Evolutionary conservation across 2,888 invertebrate genomes (phyloP), one percentile per base, ranked within the genome.

Genomic region (Fragum sueziense): DNA sequence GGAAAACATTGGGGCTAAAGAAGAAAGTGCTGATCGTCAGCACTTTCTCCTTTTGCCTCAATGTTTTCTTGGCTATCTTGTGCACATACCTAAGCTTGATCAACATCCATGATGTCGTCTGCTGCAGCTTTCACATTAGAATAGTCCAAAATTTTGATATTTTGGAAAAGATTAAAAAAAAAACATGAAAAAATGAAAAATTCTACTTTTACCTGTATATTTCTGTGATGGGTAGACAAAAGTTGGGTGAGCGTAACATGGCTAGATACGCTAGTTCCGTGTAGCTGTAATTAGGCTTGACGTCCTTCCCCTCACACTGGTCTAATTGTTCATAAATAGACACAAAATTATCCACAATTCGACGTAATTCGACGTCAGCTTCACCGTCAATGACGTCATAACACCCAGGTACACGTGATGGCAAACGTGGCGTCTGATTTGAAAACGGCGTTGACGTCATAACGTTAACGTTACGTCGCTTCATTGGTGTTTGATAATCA

Each of bases 281-380:
- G 74, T 88, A 88, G n/a, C 88, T 87, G 59, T 88, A 89, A 72
- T 88, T 88, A 0, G 89, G 89, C 65, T 89, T 89, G 14, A 79
- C 80, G 47, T 79, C 57, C 2, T 78, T 57, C 22, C 86, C 82
- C 29, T 86, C 85, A 11, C 70, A 71, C 3, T 62, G 75, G 76
- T 86, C 87, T 54, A 88, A 74, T 17, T 85, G 80, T 54, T 88
- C 88, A 57, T 88, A 88, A 6, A 88, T 75, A 7, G 62, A 73
- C 20, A 88, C 85, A 69, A 88, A 88, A 73, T 88, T 85, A 72
- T 86, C 87, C 73, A 88, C 83, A 11, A 88, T 85, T 37, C 80
- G 78, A 52, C 87, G 80, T 27, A 88, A 74, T 59, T 88, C 87
- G 20, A 54, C 37, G n/a, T 88, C 88, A 22, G 84, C 76, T 27